phyloP scores from a whole-genome alignment of 1,140 invertebrate genomes.

The Drosophila repletoides region DNA sequence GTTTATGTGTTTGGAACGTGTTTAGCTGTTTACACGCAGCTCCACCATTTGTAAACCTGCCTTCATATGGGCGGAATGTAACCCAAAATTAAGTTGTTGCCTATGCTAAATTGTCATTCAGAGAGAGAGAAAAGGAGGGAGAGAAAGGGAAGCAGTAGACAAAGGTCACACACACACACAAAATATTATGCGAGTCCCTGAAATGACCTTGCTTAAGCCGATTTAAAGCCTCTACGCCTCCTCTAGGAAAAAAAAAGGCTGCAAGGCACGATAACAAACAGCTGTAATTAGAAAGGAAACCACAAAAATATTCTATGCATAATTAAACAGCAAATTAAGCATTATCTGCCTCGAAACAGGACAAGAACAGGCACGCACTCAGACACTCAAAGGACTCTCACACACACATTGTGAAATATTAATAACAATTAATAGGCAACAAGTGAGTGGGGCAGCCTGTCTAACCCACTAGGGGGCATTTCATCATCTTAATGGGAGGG shows the following conservation, averaged over 20 bases:
- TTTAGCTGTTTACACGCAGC: slow-evolving; percentile 54
- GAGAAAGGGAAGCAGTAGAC: background rate
- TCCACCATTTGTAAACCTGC: slow-evolving; percentile 39
- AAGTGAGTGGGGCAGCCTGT: slow-evolving; percentile 50
- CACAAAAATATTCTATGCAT: slow-evolving; percentile 61
- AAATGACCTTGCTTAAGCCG: slow-evolving; percentile 47
- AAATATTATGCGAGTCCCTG: slow-evolving; percentile 24
- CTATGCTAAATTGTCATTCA: slow-evolving; percentile 64
- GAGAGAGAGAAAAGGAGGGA: slow-evolving; percentile 22
- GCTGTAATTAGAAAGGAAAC: slow-evolving; percentile 60
- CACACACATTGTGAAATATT: slow-evolving; percentile 59
- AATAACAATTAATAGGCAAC: slow-evolving; percentile 75
- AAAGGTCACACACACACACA: too few species aligned
- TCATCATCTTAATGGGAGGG: slow-evolving; percentile 66
- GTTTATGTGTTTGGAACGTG: slow-evolving; percentile 74
- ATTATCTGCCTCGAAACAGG: slow-evolving; percentile 50
- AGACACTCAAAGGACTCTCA: slow-evolving; percentile 15
- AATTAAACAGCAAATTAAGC: slow-evolving; percentile 74
- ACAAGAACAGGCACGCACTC: slow-evolving; percentile 2
- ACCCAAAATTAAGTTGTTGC: slow-evolving; percentile 66
- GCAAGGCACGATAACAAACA: slow-evolving; percentile 56
- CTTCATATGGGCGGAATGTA: slow-evolving; percentile 22
- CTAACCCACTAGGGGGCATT: slow-evolving; percentile 67
- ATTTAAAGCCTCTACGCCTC: slow-evolving; percentile 34
- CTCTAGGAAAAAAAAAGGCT: background rate